These are phyloP conservation scores for Prionailurus viverrinus DNA, from an alignment of 2,113 vertebrate species.

Conservation along the genomic window DNA sequence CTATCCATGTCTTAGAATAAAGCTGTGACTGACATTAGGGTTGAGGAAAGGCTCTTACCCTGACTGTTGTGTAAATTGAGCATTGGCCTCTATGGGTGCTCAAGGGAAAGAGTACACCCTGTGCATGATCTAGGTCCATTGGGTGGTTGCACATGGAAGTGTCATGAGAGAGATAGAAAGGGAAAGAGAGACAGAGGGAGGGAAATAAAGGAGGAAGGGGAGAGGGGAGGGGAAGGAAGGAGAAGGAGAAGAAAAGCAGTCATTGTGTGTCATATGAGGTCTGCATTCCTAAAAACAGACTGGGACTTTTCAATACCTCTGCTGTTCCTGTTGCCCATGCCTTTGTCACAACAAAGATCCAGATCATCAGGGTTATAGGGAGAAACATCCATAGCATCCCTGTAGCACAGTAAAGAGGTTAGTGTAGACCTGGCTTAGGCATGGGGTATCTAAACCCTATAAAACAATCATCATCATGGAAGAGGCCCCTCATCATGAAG, in stretches of 20 bases:
- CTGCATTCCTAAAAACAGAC: neutral
- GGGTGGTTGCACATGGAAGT: neutral
- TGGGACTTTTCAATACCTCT: neutral
- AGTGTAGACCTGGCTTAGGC: neutral
- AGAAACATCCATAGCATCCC: neutral
- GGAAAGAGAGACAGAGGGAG: no score
- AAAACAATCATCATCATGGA: neutral
- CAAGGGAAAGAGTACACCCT: neutral
- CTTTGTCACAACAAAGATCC: neutral
- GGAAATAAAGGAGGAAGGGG: fast-evolving
- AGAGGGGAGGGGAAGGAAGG: neutral
- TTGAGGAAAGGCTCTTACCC: neutral
- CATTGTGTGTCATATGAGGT: neutral
- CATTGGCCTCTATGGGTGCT: neutral
- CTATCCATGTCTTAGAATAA: neutral
- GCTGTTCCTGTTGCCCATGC: neutral
- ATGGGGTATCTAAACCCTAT: neutral
- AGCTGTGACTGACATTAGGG: neutral
- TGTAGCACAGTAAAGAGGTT: neutral
- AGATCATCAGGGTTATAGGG: neutral
- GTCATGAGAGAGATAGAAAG: neutral
- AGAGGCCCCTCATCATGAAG: neutral
- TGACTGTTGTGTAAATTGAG: neutral
- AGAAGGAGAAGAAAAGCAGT: neutral
- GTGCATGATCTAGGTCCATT: neutral